A percentile compares a stretch with the other conserved stretches of the same genome.
phyloP scores from a whole-genome alignment of 2,797 vertebrate species.

The Pangasius djambal region DNA sequence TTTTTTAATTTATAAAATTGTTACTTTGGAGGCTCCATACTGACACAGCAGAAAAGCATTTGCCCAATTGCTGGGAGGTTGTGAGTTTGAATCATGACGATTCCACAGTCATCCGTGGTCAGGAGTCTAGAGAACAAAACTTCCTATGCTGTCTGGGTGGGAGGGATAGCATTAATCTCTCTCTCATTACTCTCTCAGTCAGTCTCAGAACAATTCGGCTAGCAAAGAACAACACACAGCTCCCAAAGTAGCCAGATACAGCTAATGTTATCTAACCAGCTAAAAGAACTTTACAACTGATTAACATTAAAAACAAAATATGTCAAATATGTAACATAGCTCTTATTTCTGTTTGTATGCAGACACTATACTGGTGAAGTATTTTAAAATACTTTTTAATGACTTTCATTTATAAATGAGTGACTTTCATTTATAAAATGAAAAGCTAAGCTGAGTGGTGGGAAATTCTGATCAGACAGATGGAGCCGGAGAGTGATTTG shows the following conservation, averaged over 20 bases:
- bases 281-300: not conserved
- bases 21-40: not conserved
- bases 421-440: conserved; percentile 23
- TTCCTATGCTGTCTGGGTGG: not conserved
- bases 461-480: conserved; percentile 23
- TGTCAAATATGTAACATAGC: not conserved
- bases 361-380: not conserved
- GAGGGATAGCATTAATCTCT: not conserved
- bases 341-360: conserved; percentile 1
- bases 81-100: not conserved
- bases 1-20: not conserved
- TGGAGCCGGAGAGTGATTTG: conserved; percentile 6
- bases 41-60: not conserved
- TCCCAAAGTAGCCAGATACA: not conserved
- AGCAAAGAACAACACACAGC: not conserved
- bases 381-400: conserved; percentile 4
- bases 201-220: not conserved
- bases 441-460: conserved; percentile 6
- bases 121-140: not conserved
- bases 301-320: not conserved
- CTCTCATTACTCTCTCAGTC: not conserved
- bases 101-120: not conserved
- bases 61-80: not conserved
- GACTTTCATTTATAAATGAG: conserved; percentile 14
- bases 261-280: not conserved